Evolutionary conservation across 2,888 invertebrate species (phyloP).

Genomic region (Craniophora ligustri): DNA sequence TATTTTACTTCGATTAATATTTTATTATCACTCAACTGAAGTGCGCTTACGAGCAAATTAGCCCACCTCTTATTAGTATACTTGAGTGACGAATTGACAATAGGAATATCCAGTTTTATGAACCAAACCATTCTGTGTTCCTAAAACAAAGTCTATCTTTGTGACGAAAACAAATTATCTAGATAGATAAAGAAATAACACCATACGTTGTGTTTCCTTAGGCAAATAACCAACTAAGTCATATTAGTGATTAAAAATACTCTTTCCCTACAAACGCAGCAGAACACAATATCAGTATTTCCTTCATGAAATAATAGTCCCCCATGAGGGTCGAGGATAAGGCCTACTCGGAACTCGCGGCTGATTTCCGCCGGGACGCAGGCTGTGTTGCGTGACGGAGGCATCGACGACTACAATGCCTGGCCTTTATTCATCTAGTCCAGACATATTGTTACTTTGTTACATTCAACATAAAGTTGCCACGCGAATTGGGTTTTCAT

Average conservation of each 20-base stretch:
- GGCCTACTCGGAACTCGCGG: neutral
- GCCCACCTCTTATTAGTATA: too few relatives aligned
- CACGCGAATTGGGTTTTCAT: neutral
- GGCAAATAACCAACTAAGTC: too few relatives aligned
- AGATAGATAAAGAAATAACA: too few relatives aligned
- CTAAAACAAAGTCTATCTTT: too few relatives aligned
- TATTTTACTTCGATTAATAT: too few relatives aligned
- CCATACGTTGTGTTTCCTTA: too few relatives aligned
- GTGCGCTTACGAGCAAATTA: too few relatives aligned
- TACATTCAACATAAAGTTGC: neutral
- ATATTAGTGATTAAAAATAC: neutral
- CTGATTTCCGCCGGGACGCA: constrained; percentile 11
- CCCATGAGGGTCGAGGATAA: neutral
- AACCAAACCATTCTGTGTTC: too few relatives aligned
- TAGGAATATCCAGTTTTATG: too few relatives aligned
- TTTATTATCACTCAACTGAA: too few relatives aligned
- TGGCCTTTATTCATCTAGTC: neutral
- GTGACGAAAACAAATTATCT: too few relatives aligned
- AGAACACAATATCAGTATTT: neutral
- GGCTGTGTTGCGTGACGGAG: neutral
- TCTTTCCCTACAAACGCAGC: constrained; percentile 5
- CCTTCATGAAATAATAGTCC: neutral
- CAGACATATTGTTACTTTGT: neutral
- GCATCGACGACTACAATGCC: constrained; percentile 6
- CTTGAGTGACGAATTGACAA: too few relatives aligned